These are phyloP conservation scores for Cartodere bifasciata DNA, from an alignment of 2,888 invertebrate genomes.

Conservation along the genomic window DNA sequence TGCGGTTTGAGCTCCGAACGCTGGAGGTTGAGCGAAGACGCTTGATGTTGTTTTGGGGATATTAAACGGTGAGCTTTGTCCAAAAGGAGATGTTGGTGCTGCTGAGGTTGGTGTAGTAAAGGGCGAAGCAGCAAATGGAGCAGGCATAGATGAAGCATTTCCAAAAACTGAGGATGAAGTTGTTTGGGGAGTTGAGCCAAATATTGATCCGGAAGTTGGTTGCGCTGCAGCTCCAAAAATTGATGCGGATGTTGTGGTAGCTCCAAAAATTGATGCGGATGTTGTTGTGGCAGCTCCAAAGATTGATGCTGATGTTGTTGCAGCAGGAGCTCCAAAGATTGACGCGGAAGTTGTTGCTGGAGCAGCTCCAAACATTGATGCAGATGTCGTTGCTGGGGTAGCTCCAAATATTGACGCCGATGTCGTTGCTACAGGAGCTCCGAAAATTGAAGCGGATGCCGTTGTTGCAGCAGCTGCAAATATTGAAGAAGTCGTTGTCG, in stretches of 20 bases:
- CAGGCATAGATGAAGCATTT: slow-evolving; percentile 5
- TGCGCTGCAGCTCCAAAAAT: slow-evolving; percentile 17
- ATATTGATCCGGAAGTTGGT: slow-evolving; percentile 12
- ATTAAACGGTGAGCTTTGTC: slow-evolving; percentile 16
- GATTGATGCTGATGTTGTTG: slow-evolving; percentile 12
- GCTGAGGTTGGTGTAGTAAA: slow-evolving; percentile 14
- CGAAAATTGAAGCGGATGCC: slow-evolving; percentile 3
- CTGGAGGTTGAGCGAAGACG: slow-evolving; percentile 17
- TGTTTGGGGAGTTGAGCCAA: slow-evolving; percentile 14
- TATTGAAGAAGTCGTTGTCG: slow-evolving; percentile 31
- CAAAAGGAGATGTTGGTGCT: slow-evolving; percentile 30
- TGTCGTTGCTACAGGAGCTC: slow-evolving; percentile 9
- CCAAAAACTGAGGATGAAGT: slow-evolving; percentile 12
- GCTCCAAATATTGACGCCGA: slow-evolving; percentile 11
- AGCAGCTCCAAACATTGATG: slow-evolving; percentile 10
- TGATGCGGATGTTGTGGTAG: slow-evolving; percentile 23
- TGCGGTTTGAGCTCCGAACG: slow-evolving; percentile 18
- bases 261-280: slow-evolving; percentile 13
- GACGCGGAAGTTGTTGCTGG: slow-evolving; percentile 7
- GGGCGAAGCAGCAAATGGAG: slow-evolving; percentile 16
- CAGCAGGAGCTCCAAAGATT: slow-evolving; percentile 7
- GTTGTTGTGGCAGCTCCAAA: slow-evolving; percentile 15
- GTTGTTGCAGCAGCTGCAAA: slow-evolving; percentile 22
- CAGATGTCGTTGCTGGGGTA: slow-evolving; percentile 12
- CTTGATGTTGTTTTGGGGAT: slow-evolving; percentile 11